Base-by-base conservation (phyloP, 92 coral and sea anemone species). In the Zoanthus solanderi region DNA sequence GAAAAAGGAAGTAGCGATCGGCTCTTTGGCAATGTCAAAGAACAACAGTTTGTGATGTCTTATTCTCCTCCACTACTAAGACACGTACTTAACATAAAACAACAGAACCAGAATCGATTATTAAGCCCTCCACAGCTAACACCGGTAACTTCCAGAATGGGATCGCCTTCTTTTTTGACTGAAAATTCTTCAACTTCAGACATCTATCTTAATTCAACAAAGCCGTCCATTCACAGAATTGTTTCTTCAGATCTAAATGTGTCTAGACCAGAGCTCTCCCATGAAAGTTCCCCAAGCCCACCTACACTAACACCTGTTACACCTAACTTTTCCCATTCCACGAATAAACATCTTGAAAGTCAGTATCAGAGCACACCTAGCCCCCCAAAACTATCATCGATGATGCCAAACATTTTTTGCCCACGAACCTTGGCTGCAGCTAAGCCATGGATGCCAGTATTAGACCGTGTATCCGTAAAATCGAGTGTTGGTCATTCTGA, bases 81-180 rank as follows among this genome's bases (percentile, higher is more conserved):
- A 28, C 85, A 81, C 30, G 66, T 81, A 37, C 61, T 81, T 50
- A 81, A 81, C 14, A 23, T 81, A 1, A 66, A 47, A 47, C 60
- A 66, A 4, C 85, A 63, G 66, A 23, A 67, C 11, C 46, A 66
- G 12, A 23, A 0, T 18, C 75, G 12, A 23, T 16, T 61, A 9
- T 58, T 71, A 48, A 81, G 85, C 58, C 85, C 85, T 81, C 85
- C 85, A 44, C 85, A 65, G 18, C 85, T 81, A 17, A 81, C 85
- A 66, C 75, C 85, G 23, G 60, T 81, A 28, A 23, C 76, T 50
- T 17, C 75, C 18, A 67, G 74, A 81, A 66, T 18, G 13, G 85
- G 66, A 45, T 65, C 75, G 10, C 75, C 75, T 6, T 66, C 63
- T 12, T 66, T 81, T 81, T 12, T 18, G 9, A 10, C 61, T n/a